Percentiles rank a stretch among this genome's conserved stretches.
Conservation (phyloP, 2,888 invertebrate species). For the Copidosoma aretas region DNA sequence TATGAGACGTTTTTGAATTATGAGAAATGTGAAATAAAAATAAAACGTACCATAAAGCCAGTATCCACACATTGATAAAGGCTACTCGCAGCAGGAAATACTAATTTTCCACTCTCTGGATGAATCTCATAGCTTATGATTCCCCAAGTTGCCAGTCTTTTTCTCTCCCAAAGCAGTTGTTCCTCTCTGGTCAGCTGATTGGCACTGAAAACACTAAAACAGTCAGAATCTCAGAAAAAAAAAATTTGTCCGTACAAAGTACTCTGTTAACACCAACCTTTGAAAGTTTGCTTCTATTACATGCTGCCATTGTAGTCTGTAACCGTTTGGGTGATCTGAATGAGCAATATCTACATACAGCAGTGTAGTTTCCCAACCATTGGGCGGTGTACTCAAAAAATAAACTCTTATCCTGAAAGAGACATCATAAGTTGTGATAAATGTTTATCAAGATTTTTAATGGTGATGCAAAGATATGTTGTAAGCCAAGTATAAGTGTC, state of each 20-base stretch:
- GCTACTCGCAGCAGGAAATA: constrained; percentile 89
- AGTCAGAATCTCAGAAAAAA: constrained; percentile 24
- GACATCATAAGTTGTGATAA: constrained; percentile 8
- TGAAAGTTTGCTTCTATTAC: constrained; percentile 79
- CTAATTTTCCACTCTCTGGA: constrained; percentile 79
- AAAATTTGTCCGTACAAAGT: background rate
- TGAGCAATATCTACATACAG: constrained; percentile 83
- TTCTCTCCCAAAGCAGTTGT: constrained; percentile 88
- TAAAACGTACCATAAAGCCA: constrained; percentile 69
- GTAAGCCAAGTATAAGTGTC: too few relatives aligned
- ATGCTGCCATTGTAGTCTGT: constrained; percentile 79
- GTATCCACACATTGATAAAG: constrained; percentile 85
- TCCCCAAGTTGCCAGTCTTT: constrained; percentile 90
- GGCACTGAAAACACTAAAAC: constrained; percentile 62
- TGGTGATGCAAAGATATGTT: too few relatives aligned
- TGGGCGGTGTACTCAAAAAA: constrained; percentile 86
- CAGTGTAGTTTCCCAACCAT: constrained; percentile 89
- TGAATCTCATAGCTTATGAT: constrained; percentile 93
- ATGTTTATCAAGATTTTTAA: background rate
- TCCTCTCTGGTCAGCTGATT: constrained; percentile 84
- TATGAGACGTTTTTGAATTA: background rate
- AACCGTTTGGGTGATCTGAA: constrained; percentile 67
- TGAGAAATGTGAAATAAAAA: background rate
- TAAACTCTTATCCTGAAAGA: constrained; percentile 77
- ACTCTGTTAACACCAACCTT: constrained; percentile 47